A percentile compares a stretch with the other conserved stretches of the same genome.
Conservation (phyloP, 2,797 vertebrate species). For the Forpus xanthops region DNA sequence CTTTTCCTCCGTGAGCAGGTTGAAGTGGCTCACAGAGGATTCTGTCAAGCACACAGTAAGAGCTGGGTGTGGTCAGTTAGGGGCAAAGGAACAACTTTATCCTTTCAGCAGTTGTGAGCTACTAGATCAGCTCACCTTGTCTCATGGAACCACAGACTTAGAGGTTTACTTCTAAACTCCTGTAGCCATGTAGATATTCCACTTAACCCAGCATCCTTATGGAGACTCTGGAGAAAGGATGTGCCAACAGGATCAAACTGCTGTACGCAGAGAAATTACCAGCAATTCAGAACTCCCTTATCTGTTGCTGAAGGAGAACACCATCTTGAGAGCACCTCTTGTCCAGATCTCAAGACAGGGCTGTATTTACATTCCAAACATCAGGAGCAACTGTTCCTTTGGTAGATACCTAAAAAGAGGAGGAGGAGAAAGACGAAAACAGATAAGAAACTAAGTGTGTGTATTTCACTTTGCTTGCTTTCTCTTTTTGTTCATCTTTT, state of each 20-base stretch:
- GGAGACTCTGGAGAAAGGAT: not conserved
- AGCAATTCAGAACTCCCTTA: not conserved
- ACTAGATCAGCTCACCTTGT: not conserved
- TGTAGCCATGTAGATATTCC: not conserved
- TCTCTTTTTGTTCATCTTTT: not conserved
- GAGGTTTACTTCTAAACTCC: not conserved
- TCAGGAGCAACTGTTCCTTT: not conserved
- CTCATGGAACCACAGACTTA: not conserved
- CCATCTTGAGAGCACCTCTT: not conserved
- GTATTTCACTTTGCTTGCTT: not conserved
- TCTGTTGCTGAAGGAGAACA: not conserved
- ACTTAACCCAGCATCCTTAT: accelerated
- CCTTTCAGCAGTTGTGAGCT: not conserved
- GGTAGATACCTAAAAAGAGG: not conserved
- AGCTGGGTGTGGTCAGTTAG: not conserved
- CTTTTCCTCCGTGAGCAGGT: not conserved
- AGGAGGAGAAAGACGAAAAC: not conserved
- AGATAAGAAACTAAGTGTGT: not conserved
- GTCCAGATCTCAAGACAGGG: not conserved
- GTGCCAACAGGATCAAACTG: accelerated
- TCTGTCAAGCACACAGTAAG: not conserved
- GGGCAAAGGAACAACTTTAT: not conserved
- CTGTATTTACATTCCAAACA: not conserved
- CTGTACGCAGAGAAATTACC: not conserved
- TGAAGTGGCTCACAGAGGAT: not conserved